phyloP scores from a whole-genome alignment of 37 sponge, comb jelly and placozoan species.

The Ephydatia muelleri region DNA sequence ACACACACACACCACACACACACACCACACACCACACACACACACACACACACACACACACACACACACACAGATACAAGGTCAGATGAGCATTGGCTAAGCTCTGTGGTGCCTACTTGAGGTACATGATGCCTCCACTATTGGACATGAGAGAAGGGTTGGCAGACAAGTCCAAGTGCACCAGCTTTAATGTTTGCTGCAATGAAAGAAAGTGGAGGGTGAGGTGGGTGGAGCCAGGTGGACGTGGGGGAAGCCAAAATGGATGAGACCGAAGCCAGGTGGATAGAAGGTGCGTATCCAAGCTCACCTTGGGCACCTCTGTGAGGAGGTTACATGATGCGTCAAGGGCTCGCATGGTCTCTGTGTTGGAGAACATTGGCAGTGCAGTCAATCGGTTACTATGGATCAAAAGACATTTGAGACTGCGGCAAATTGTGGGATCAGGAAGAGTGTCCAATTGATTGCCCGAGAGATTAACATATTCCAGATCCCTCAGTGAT shows the following conservation, averaged over 20 bases:
- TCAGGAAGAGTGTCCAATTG: constrained; percentile 45
- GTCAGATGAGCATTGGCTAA: no score
- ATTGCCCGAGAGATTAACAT: constrained; percentile 74
- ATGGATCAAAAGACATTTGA: constrained; percentile 58
- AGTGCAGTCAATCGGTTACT: constrained; percentile 43
- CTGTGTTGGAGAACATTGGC: constrained; percentile 34
- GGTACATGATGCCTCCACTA: neutral
- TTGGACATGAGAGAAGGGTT: constrained; percentile 26
- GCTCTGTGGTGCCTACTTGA: neutral
- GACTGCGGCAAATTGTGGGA: constrained; percentile 35
- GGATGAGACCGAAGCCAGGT: no score
- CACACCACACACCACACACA: constrained; percentile 17
- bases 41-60: constrained; percentile 28
- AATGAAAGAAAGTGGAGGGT: neutral
- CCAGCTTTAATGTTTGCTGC: constrained; percentile 16
- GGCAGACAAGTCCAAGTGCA: constrained; percentile 63
- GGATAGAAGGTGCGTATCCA: neutral
- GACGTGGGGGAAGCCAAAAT: no score
- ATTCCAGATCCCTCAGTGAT: constrained; percentile 28
- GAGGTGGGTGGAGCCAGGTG: neutral
- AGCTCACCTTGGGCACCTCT: constrained; percentile 35
- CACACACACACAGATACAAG: constrained; percentile 25
- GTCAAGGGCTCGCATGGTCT: constrained; percentile 46
- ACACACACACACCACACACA: constrained; percentile 4
- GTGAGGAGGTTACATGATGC: constrained; percentile 51